Evolutionary conservation across 2,888 invertebrate genomes (phyloP).

Genomic region (Chaitophorus viminalis): DNA sequence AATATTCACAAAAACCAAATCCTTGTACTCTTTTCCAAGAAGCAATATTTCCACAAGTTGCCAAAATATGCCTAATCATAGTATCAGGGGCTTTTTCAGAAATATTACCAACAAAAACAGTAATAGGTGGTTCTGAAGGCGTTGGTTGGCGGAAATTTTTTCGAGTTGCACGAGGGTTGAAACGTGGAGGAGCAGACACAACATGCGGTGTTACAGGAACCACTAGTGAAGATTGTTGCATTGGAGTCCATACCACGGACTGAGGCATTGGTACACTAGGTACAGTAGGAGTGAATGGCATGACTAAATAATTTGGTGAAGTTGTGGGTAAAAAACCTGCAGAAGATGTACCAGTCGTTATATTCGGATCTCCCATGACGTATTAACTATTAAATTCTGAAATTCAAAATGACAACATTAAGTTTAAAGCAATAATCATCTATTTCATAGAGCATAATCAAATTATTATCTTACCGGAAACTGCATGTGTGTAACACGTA

Average conservation of each 20-base stretch:
- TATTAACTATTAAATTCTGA: slow-evolving; percentile 5
- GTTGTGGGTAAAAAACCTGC: slow-evolving; percentile 53
- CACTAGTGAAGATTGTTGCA: slow-evolving; percentile 55
- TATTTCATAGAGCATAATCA: neutral
- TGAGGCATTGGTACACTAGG: slow-evolving; percentile 57
- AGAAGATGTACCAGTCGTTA: slow-evolving; percentile 3
- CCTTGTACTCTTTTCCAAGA: slow-evolving; percentile 96
- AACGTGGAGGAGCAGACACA: slow-evolving; percentile 57
- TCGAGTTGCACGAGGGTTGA: slow-evolving; percentile 41
- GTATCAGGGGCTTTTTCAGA: slow-evolving; percentile 94
- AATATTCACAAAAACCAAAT: slow-evolving; percentile 98
- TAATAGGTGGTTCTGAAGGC: slow-evolving; percentile 84
- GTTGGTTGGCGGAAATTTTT: slow-evolving; percentile 52
- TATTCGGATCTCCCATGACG: slow-evolving; percentile 52
- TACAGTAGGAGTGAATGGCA: slow-evolving; percentile 56
- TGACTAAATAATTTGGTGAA: slow-evolving; percentile 52
- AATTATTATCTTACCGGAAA: slow-evolving; percentile 29
- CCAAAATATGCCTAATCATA: slow-evolving; percentile 91
- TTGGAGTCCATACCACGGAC: slow-evolving; percentile 50
- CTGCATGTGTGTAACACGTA: slow-evolving; percentile 21
- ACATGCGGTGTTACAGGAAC: slow-evolving; percentile 55
- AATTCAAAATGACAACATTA: neutral
- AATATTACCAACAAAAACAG: slow-evolving; percentile 97
- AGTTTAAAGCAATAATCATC: neutral
- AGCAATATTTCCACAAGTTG: slow-evolving; percentile 92